Conservation (phyloP, 2,797 vertebrate genomes). For the Mallotus villosus region DNA sequence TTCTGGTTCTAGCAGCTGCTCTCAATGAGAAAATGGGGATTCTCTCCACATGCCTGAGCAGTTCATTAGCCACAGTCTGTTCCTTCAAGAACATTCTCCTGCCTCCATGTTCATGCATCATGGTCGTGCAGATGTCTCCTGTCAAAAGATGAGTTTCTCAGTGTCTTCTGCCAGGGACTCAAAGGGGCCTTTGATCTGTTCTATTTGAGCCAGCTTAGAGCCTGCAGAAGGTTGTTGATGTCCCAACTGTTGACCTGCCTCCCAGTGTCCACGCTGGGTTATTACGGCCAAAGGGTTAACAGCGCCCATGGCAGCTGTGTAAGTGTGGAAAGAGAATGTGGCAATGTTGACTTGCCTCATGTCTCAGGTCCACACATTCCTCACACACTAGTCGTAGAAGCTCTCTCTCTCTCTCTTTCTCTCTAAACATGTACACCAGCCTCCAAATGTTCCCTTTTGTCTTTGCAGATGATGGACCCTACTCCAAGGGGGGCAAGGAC, state of each 20-base stretch:
- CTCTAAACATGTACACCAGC: conserved; percentile 12
- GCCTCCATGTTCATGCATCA: conserved; percentile 43
- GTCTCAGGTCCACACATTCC: conserved; percentile 35
- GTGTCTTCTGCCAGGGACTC: neutral
- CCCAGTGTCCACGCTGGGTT: conserved; percentile 7
- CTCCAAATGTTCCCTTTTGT: conserved; percentile 40
- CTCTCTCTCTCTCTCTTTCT: neutral
- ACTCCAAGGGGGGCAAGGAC: conserved; percentile 91
- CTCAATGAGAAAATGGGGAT: conserved; percentile 59
- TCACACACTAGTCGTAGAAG: conserved; percentile 13
- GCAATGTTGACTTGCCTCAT: conserved; percentile 28
- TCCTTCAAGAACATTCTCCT: conserved; percentile 47
- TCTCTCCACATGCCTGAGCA: conserved; percentile 48
- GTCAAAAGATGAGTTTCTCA: neutral
- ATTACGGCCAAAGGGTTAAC: conserved; percentile 44
- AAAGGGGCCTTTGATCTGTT: neutral
- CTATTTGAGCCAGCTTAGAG: conserved; percentile 25
- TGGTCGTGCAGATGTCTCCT: conserved; percentile 40
- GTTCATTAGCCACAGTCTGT: conserved; percentile 65
- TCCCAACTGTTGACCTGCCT: conserved; percentile 26
- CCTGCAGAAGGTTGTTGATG: conserved; percentile 22
- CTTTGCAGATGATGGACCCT: conserved; percentile 90
- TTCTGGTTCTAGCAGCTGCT: conserved; percentile 53
- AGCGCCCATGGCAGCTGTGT: conserved; percentile 41
- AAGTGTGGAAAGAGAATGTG: conserved; percentile 20